Evolutionary conservation across 1,140 invertebrate species (phyloP).

Genomic region (Ceratosolen fusciceps): DNA sequence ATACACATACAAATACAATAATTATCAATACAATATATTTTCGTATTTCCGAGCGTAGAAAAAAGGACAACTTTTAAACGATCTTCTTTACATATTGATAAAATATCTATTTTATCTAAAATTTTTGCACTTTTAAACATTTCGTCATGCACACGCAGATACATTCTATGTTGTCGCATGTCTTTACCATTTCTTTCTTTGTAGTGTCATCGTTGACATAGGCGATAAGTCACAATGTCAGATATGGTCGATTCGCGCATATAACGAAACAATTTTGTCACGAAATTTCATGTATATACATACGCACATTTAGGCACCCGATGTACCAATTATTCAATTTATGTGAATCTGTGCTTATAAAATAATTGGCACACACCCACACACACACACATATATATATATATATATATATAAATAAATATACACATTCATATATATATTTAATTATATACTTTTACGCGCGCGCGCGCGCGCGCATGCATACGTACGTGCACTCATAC

Average conservation of each 20-base stretch:
- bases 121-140: conserved; percentile 42
- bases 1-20: conserved; percentile 63
- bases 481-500: no score
- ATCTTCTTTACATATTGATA: conserved; percentile 43
- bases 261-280: conserved; percentile 42
- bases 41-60: conserved; percentile 53
- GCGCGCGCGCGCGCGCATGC: no score
- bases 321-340: conserved; percentile 9
- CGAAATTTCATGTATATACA: conserved; percentile 10
- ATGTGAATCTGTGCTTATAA: not conserved
- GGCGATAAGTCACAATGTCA: conserved; percentile 59
- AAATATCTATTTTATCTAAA: conserved; percentile 45
- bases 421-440: no score
- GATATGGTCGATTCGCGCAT: conserved; percentile 53
- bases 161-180: conserved; percentile 30
- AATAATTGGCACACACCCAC: conserved; percentile 37
- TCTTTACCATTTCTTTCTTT: conserved; percentile 14
- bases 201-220: conserved; percentile 37
- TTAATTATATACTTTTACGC: no score
- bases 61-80: conserved; percentile 48
- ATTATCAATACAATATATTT: conserved; percentile 59
- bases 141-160: conserved; percentile 28
- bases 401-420: no score
- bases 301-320: not conserved
- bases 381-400: conserved; percentile 53